Percentiles rank a stretch among this genome's conserved stretches.
phyloP scores from a whole-genome alignment of 1,140 invertebrate genomes.

The Thaumatotibia leucotreta region DNA sequence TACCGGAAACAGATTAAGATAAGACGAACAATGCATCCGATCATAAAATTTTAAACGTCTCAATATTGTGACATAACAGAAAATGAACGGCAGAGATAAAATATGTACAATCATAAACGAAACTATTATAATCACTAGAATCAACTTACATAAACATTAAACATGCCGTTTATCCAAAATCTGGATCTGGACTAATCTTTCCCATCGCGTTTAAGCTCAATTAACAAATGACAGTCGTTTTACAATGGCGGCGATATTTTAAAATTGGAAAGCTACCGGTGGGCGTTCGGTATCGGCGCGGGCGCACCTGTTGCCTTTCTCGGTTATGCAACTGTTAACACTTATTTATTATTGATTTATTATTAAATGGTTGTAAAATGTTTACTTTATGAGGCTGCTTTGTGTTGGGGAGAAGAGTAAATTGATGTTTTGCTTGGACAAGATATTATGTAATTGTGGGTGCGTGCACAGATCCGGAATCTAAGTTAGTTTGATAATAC shows the following conservation, averaged over 20 bases:
- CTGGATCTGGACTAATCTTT: not conserved
- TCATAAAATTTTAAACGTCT: not conserved
- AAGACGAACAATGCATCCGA: not conserved
- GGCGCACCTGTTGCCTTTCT: constrained; percentile 8
- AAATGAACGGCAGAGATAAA: not conserved
- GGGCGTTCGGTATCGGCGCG: not conserved
- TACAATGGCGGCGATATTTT: constrained; percentile 8
- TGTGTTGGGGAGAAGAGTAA: not conserved
- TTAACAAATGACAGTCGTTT: constrained; percentile 10
- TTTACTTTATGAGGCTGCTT: not conserved
- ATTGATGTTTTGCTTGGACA: too few relatives aligned
- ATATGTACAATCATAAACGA: not conserved
- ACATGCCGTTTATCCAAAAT: not conserved
- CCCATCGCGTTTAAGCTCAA: constrained; percentile 6
- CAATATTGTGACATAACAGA: not conserved
- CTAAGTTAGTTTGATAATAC: too few relatives aligned
- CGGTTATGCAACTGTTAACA: constrained; percentile 12
- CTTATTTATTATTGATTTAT: constrained; percentile 12
- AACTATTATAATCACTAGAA: not conserved
- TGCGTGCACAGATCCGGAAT: too few relatives aligned
- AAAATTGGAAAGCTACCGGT: constrained; percentile 12
- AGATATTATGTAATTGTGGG: too few relatives aligned
- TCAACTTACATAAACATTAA: constrained; percentile 10
- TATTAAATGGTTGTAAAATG: not conserved
- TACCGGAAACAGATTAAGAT: not conserved